Conservation (phyloP, 1,140 invertebrate genomes). For the Drosophila subpulchrella region DNA sequence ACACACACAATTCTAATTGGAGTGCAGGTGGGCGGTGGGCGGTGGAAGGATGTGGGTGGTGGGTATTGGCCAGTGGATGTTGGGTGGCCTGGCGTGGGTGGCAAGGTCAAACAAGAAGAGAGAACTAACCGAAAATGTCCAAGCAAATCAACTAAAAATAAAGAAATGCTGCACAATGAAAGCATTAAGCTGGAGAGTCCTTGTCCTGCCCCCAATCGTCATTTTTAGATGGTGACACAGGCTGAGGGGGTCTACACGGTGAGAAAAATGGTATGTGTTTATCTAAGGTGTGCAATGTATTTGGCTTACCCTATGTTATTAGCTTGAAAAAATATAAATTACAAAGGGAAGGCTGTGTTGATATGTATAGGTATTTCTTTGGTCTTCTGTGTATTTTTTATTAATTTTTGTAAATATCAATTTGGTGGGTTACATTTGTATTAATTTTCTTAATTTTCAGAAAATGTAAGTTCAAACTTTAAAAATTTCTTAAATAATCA, state of each 20-base stretch:
- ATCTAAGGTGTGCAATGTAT: background rate
- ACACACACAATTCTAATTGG: conserved; percentile 64
- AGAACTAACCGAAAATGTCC: conserved; percentile 63
- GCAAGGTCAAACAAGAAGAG: conserved; percentile 56
- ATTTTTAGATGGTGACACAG: conserved; percentile 3
- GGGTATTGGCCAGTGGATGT: too few relatives aligned
- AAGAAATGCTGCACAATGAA: conserved; percentile 76
- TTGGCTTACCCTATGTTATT: too few relatives aligned
- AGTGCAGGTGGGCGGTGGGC: conserved; percentile 10
- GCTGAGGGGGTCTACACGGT: conserved; percentile 1
- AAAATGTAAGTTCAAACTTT: too few relatives aligned
- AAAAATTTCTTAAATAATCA: too few relatives aligned
- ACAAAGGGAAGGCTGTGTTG: background rate
- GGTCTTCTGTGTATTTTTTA: too few relatives aligned
- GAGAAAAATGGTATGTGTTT: background rate
- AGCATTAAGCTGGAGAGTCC: conserved; percentile 59
- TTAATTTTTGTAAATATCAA: too few relatives aligned
- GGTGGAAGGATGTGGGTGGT: background rate
- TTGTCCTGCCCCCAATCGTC: background rate
- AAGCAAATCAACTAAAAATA: conserved; percentile 76
- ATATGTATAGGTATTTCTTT: too few relatives aligned
- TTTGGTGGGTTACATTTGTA: too few relatives aligned
- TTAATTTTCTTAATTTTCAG: too few relatives aligned
- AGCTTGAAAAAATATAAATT: too few relatives aligned
- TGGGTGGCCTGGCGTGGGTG: background rate